Conservation (phyloP, 2,113 vertebrate genomes). For the Cyphomyrus discorhynchus region DNA sequence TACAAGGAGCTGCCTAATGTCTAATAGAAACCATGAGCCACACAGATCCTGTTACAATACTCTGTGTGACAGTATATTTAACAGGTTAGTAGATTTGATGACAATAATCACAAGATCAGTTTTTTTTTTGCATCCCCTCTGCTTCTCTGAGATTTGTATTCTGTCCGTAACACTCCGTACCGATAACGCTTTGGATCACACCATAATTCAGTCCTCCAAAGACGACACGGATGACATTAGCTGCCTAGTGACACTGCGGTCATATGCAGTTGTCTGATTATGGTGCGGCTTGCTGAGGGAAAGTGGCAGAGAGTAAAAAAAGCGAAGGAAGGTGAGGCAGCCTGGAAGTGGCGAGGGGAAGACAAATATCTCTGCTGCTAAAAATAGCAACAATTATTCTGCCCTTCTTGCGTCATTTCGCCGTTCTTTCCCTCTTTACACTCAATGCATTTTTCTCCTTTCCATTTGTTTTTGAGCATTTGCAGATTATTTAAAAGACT, state of each 20-base stretch:
- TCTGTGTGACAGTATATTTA: neutral
- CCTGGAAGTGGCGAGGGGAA: neutral
- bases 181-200: neutral
- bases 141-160: neutral
- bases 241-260: neutral
- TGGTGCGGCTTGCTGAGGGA: neutral
- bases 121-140: neutral
- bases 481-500: neutral
- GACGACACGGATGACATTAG: neutral
- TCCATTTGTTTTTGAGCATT: neutral
- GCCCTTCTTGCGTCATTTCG: neutral
- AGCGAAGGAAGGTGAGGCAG: neutral
- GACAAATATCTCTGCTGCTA: neutral
- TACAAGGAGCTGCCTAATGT: neutral
- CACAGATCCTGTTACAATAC: neutral
- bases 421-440: neutral
- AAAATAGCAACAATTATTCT: conserved; percentile 10
- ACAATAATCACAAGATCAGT: neutral
- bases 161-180: neutral
- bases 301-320: neutral
- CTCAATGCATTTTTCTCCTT: neutral
- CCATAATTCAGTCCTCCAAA: neutral
- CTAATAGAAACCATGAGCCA: neutral
- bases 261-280: neutral
- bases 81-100: neutral